A percentile compares a stretch with the other conserved stretches of the same genome.
Conservation (phyloP, 2,113 vertebrate species). For the Campylomormyrus tamandua region DNA sequence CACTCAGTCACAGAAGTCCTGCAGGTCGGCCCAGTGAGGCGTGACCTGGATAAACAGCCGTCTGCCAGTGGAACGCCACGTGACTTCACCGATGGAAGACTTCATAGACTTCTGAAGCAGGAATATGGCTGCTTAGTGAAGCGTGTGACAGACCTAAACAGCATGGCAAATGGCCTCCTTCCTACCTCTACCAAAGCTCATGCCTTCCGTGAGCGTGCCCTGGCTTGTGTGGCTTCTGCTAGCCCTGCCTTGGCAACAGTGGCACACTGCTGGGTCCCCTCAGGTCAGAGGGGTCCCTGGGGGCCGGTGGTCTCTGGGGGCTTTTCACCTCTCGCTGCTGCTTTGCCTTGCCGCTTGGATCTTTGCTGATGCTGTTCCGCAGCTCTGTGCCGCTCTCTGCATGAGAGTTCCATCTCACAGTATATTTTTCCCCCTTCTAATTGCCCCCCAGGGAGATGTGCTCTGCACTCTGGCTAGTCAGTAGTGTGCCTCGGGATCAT, state of each 20-base stretch:
- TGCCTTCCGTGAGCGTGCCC: not conserved
- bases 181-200: not conserved
- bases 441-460: constrained; percentile 5
- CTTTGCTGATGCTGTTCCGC: not conserved
- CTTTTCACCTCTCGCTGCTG: not conserved
- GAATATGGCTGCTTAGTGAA: not conserved
- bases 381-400: not conserved
- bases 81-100: not conserved
- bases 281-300: not conserved
- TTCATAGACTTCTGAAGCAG: not conserved
- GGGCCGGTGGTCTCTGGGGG: not conserved
- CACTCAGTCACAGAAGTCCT: not conserved
- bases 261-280: not conserved
- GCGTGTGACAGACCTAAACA: not conserved
- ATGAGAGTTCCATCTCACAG: not conserved
- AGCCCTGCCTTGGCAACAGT: not conserved
- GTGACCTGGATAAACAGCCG: not conserved
- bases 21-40: not conserved
- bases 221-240: not conserved
- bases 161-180: not conserved
- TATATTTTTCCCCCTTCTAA: not conserved
- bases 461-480: not conserved
- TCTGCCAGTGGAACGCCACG: not conserved
- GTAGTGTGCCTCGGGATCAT: not conserved
- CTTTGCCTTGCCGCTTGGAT: constrained; percentile 12